Evolutionary conservation across 2,797 vertebrate genomes (phyloP).

Genomic region (Ibycter americanus): DNA sequence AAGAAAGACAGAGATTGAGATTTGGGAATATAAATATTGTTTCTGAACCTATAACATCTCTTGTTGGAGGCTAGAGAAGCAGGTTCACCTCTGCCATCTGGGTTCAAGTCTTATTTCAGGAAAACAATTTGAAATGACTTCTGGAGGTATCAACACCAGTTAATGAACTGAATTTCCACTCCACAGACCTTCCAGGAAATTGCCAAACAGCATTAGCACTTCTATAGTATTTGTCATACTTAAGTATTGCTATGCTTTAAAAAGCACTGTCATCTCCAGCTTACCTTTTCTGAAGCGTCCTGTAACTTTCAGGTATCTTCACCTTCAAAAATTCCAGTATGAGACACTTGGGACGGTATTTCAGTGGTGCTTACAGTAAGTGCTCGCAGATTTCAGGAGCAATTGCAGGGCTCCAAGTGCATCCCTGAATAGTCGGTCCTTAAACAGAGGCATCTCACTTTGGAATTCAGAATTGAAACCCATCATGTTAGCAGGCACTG

Average conservation of each 20-base stretch:
- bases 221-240: not conserved
- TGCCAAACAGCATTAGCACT: not conserved
- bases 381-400: not conserved
- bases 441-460: not conserved
- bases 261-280: not conserved
- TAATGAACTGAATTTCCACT: conserved; percentile 33
- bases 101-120: conserved; percentile 28
- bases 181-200: not conserved
- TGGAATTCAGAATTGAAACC: not conserved
- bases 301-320: not conserved
- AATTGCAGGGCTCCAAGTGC: not conserved
- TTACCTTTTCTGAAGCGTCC: not conserved
- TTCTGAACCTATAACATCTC: conserved; percentile 6
- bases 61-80: not conserved
- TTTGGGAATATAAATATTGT: conserved; percentile 13
- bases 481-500: not conserved
- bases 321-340: accelerated
- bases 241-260: not conserved
- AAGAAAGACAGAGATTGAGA: not conserved
- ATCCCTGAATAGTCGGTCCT: not conserved
- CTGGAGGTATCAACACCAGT: conserved; percentile 4
- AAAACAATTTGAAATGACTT: conserved; percentile 27
- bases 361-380: not conserved
- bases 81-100: conserved; percentile 41
- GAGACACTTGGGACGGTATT: not conserved